Evolutionary conservation across 2,888 invertebrate species (phyloP), one percentile per base, ranked within the genome.

Genomic region (Criorhina ranunculi): DNA sequence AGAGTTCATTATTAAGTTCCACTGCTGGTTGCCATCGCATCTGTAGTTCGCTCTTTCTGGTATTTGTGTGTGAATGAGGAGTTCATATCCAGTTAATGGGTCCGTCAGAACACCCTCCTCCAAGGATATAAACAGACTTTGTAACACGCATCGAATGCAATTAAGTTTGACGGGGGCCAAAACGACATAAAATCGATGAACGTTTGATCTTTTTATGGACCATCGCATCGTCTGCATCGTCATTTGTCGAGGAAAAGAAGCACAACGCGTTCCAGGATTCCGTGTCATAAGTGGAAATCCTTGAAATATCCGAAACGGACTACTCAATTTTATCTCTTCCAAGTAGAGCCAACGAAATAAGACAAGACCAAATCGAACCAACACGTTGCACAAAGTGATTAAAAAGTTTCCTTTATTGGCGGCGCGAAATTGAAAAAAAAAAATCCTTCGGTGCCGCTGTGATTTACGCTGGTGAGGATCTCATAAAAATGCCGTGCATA

Each of bases 101-200:
- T 60, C 73, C 73, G 42, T 53, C 83, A 80, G 75, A 75, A 64
- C 44, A 60, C 51, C 67, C 85, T 80, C 80, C 70, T 75, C 33
- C 46, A 70, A n/a, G 80, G 85, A 80, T 44, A 85, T 85, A 76
- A 85, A 85, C 73, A 75, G 75, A 85, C 85, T 80, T 70, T 85
- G 85, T 83, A 79, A 76, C 80, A 80, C 85, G 75, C 80, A 85
- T 76, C 85, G 70, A 76, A 80, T 80, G 79, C 85, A 85, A 85
- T 85, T 85, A 85, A 85, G 75, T 85, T 80, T 85, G 85, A 85
- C 85, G 85, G 57, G 42, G 46, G 33, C 80, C 64, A 66, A 70
- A 80, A 75, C 85, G 85, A 70, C 85, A 85, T 85, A 80, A 85
- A 85, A 85, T 85, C 85, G 85, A 85, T 85, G 85, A 76, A 76